These are phyloP conservation scores for Carassius gibelio DNA, from an alignment of 2,113 vertebrate species.

Conservation along the genomic window DNA sequence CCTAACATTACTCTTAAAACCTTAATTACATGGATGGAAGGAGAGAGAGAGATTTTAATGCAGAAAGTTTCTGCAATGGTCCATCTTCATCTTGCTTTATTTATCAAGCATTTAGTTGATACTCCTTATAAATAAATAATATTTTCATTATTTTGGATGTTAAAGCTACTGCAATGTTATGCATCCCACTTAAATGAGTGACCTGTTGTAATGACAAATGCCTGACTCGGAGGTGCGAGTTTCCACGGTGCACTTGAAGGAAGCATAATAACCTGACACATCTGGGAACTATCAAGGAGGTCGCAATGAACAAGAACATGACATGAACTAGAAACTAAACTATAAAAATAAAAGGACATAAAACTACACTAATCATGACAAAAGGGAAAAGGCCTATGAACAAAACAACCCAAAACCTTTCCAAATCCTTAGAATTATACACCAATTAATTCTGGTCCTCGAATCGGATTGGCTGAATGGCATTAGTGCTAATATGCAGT, in stretches of 20 bases:
- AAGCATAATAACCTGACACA: not conserved
- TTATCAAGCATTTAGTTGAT: not conserved
- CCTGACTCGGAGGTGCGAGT: not conserved
- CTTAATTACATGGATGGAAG: constrained; percentile 17
- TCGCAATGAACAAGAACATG: not conserved
- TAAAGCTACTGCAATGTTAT: not conserved
- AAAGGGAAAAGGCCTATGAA: not conserved
- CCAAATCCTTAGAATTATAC: not conserved
- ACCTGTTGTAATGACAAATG: not conserved
- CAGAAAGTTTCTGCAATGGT: not conserved
- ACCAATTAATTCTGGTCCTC: not conserved
- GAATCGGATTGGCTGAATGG: not conserved
- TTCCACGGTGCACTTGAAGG: not conserved
- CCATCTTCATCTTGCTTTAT: not conserved
- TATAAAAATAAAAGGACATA: not conserved
- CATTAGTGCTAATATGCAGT: not conserved
- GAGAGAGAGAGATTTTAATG: not conserved
- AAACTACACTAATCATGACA: not conserved
- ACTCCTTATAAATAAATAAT: not conserved
- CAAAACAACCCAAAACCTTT: not conserved
- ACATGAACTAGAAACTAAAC: not conserved
- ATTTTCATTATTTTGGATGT: not conserved
- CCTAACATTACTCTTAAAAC: constrained; percentile 21
- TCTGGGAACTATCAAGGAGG: not conserved
- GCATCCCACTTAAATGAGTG: not conserved